Base-by-base conservation (phyloP, 2,888 invertebrate species). In the Nudaria mundana region DNA sequence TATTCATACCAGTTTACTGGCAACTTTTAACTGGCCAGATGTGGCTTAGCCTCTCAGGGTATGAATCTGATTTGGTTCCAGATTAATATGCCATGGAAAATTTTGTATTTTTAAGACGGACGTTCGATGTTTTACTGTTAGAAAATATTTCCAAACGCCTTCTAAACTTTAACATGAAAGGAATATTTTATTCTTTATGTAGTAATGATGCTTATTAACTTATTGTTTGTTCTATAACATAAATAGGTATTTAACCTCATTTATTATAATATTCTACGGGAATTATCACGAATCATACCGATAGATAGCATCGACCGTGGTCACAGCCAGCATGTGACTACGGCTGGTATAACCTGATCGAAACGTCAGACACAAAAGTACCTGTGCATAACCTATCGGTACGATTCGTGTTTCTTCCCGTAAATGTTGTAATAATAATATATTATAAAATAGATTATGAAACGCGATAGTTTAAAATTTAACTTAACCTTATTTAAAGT, bases 11-110 rank as follows among this genome's bases (percentile, higher is more conserved):
- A 76, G 78, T 80, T 73, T 71, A 75, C 76, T 74, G 64, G 70
- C 74, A 86, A 85, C 81, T 86, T 84, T 84, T 84, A 85, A 85
- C 84, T 82, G 83, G 78, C 84, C 85, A 84, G 85, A 84, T 86
- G 85, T 67, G 83, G 56, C 80, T 68, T 75, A 65, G 68, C 71
- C 76, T 56, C 55, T 68, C 48, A 55, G 71, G 71, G 71, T 74
- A 81, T 80, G 79, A 80, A 81, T 83, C 76, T 78, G 82, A 82
- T 83, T 82, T 80, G 79, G 76, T 74, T 78, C 73, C 71, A 77
- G 71, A 83, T 82, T 81, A 84, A 80, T 81, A 79, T 64, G 61
- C 56, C 65, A 59, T 30, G 52, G 45, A 41, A 72, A 71, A 62
- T 70, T 71, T 71, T 59, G 71, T 70, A 63, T 66, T 60, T n/a